These are phyloP conservation scores for Atrichornis clamosus DNA, from an alignment of 2,113 vertebrate genomes.

Conservation along the genomic window DNA sequence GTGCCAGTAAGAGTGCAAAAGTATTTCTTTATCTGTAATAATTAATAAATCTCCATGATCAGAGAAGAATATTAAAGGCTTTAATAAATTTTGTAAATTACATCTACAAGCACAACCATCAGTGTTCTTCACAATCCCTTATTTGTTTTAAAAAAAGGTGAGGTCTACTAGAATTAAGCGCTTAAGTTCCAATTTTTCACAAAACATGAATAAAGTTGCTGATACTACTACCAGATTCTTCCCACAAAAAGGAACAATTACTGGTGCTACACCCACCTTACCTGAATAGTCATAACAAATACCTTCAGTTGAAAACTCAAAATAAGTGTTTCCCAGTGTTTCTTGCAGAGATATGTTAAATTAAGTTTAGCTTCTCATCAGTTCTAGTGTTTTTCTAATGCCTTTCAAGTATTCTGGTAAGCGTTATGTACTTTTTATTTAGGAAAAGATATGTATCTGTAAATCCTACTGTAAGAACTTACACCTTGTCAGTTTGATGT, in stretches of 20 bases:
- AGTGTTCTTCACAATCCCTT: background rate
- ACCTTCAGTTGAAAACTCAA: background rate
- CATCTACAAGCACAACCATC: background rate
- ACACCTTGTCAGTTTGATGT: background rate
- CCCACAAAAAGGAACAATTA: background rate
- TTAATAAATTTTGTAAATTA: background rate
- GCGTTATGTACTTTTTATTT: background rate
- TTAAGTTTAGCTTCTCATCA: background rate
- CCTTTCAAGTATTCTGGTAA: background rate
- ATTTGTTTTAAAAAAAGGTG: background rate
- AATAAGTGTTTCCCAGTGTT: background rate
- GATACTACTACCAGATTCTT: background rate
- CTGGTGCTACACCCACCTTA: background rate
- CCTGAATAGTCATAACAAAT: background rate
- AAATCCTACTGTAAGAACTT: background rate
- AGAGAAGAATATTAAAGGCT: background rate
- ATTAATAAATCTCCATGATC: background rate
- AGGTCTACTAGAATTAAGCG: background rate
- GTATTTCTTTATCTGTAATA: background rate
- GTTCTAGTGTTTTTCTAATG: background rate
- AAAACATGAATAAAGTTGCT: background rate
- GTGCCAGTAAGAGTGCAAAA: background rate
- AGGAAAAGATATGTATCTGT: background rate
- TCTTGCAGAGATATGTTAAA: background rate
- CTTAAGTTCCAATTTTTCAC: background rate